phyloP scores from a whole-genome alignment of 2,113 vertebrate species.

The Rhodinocichla rosea region DNA sequence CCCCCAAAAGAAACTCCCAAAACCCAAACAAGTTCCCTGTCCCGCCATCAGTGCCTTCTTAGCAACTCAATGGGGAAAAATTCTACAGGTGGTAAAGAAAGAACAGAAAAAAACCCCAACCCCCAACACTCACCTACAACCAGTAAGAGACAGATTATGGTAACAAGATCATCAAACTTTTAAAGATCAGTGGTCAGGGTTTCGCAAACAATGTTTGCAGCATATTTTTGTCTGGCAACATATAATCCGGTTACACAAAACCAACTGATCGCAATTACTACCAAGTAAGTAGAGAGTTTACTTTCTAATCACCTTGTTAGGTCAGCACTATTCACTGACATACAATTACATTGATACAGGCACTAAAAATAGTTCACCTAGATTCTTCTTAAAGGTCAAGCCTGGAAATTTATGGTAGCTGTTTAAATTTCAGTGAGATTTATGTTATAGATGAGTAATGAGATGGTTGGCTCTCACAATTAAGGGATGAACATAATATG shows the following conservation, averaged over 20 bases:
- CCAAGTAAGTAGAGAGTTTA: neutral
- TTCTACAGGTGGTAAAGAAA: neutral
- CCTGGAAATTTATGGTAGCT: neutral
- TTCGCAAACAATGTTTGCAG: neutral
- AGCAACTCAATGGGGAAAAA: neutral
- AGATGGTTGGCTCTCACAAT: neutral
- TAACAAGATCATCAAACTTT: neutral
- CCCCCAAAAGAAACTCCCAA: no score
- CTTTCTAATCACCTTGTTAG: neutral
- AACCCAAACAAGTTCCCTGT: no score
- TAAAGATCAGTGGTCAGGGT: neutral
- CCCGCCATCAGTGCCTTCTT: neutral
- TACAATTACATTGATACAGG: neutral
- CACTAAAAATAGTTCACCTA: slow-evolving; percentile 28
- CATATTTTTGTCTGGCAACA: neutral
- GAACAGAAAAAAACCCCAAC: neutral
- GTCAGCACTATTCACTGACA: neutral
- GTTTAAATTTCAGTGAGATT: neutral
- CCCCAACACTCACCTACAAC: neutral
- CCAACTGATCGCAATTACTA: neutral
- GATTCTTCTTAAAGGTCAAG: neutral
- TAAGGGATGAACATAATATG: neutral
- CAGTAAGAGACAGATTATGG: neutral
- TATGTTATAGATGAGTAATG: neutral
- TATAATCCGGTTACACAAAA: neutral